Evolutionary conservation across 2,113 vertebrate genomes (phyloP).

Genomic region (Cisticola juncidis): DNA sequence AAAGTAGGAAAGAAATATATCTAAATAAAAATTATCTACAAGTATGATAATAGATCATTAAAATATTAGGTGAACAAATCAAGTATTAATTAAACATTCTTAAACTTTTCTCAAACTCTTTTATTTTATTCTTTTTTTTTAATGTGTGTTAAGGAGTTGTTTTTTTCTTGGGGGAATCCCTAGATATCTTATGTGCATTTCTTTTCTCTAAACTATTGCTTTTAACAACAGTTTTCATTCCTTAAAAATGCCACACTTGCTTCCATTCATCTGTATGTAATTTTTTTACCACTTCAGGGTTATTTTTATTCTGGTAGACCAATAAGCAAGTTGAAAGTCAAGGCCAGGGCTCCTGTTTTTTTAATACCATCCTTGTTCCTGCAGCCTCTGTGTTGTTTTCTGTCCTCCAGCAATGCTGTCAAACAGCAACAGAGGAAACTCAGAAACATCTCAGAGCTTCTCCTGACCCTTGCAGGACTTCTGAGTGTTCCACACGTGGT

Average conservation of each 20-base stretch:
- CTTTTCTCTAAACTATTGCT: not conserved
- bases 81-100: not conserved
- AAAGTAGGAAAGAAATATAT: fast-evolving
- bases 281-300: not conserved
- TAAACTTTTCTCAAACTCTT: not conserved
- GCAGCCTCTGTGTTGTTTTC: not conserved
- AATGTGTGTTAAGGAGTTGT: not conserved
- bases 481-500: fast-evolving
- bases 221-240: not conserved
- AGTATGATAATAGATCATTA: not conserved
- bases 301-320: not conserved
- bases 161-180: not conserved
- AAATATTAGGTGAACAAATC: not conserved
- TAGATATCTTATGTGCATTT: fast-evolving
- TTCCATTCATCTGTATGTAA: not conserved
- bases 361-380: not conserved
- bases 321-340: not conserved
- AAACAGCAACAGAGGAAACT: not conserved
- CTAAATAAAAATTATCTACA: not conserved
- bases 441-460: not conserved
- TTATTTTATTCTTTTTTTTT: not conserved
- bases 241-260: not conserved
- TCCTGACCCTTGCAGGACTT: not conserved
- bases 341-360: not conserved
- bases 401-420: not conserved